Conservation (phyloP, 2,113 vertebrate genomes). For the Turdus rufiventris region DNA sequence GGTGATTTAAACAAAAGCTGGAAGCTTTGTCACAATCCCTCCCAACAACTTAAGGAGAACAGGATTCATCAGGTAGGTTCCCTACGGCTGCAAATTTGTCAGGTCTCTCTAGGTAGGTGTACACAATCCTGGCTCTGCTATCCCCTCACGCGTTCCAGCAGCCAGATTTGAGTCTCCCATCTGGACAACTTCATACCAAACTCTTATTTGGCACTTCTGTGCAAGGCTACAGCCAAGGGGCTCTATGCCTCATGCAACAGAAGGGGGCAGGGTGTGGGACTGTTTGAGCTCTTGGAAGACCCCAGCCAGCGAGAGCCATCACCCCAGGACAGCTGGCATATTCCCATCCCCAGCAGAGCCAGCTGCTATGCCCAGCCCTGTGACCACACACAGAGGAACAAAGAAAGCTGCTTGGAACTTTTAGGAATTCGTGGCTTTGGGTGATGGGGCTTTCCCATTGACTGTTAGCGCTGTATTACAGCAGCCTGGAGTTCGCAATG, state of each 20-base stretch:
- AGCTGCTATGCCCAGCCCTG: background rate
- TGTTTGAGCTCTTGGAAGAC: background rate
- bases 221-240: background rate
- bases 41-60: background rate
- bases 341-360: background rate
- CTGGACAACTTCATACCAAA: background rate
- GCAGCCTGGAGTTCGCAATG: background rate
- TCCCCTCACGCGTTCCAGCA: fast-evolving
- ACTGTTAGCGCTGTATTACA: background rate
- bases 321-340: fast-evolving
- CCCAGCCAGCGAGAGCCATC: background rate
- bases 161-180: background rate
- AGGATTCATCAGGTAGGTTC: background rate
- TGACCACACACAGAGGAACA: background rate
- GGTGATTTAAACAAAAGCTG: background rate
- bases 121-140: background rate
- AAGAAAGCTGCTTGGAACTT: background rate
- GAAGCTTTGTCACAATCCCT: background rate
- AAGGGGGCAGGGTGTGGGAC: background rate
- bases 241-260: fast-evolving
- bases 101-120: background rate
- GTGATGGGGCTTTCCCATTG: background rate
- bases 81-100: fast-evolving
- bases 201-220: background rate
- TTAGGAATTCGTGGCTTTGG: fast-evolving